Base-by-base conservation (phyloP, 2,797 vertebrate species). In the Characodon lateralis region DNA sequence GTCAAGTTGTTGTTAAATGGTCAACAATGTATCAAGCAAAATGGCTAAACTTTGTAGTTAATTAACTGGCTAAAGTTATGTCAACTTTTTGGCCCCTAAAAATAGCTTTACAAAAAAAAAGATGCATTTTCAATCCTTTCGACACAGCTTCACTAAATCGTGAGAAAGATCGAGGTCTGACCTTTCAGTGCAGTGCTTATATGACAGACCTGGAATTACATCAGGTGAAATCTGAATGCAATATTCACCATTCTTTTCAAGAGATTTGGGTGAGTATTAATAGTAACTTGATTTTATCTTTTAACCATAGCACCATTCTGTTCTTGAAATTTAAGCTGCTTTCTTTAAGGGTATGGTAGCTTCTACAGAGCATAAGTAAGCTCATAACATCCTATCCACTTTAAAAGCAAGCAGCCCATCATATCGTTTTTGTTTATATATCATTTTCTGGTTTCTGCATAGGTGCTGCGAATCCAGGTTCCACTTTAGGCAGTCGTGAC, bases 41-140 rank as follows among this genome's bases (percentile, higher is more conserved):
- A 77, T 65, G 56, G 24, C 63, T 22, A 18, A 58, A 46, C 26
- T 28, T 71, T 78, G n/a, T 12, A 78, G 28, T 69, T 79, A 48
- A 78, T 75, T 53, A 79, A 71, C 12, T 79, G 72, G 83, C 84
- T 73, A 80, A 86, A 84, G 70, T 50, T 6, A 69, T 68, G 65
- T 59, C 7, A 66, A 59, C 56, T 83, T 87, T 84, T 85, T 74
- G 12, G 26, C 22, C 80, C 82, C 71, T 55, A 26, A 79, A 81
- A 87, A 85, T 74, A 63, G 56, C 82, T 84, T 89, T 46, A 80
- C 78, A 91, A 86, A 83, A 82, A 81, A 63, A 87, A 79, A 88
- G 74, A 87, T 65, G 83, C 56, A 83, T 87, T 91, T 87, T 74
- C 79, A 87, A 86, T 86, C 71, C 78, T 70, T 85, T 73, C 71